A percentile compares a stretch with the other conserved stretches of the same genome.
These are phyloP conservation scores for Pygoscelis antarcticus DNA, from an alignment of 2,113 vertebrate species.

Conservation along the genomic window DNA sequence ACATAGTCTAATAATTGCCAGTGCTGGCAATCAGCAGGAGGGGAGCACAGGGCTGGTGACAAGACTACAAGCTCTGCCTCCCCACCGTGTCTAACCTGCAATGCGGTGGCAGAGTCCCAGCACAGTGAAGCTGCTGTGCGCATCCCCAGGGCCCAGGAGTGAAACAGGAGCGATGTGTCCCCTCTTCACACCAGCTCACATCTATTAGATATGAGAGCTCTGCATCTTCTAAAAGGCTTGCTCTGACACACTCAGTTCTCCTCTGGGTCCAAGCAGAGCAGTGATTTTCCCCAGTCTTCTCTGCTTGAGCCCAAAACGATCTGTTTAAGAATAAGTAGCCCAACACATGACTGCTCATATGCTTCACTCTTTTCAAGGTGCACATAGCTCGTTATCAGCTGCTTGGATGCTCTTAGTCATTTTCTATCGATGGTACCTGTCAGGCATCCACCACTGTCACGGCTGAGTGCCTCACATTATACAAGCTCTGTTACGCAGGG, in stretches of 20 bases:
- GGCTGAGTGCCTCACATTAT: background rate
- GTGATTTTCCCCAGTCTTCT: background rate
- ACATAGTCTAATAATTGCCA: no score
- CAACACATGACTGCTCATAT: background rate
- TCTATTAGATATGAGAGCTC: background rate
- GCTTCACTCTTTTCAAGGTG: background rate
- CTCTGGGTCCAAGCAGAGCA: background rate
- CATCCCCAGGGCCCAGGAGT: background rate
- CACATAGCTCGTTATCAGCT: background rate
- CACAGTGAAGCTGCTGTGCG: background rate
- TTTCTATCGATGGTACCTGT: background rate
- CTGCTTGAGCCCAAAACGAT: background rate
- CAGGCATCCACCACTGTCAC: rapidly evolving
- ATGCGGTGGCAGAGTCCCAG: background rate
- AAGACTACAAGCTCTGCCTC: background rate
- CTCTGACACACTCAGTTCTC: background rate
- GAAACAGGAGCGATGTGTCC: background rate
- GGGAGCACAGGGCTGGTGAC: background rate
- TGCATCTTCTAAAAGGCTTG: background rate
- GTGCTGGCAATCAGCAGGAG: background rate
- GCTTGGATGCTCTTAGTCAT: background rate
- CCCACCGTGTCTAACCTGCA: rapidly evolving
- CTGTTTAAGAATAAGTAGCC: background rate
- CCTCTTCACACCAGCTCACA: background rate
- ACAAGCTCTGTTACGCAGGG: rapidly evolving